Conservation (phyloP, 2,888 invertebrate genomes). For the Oeneis ivallda region DNA sequence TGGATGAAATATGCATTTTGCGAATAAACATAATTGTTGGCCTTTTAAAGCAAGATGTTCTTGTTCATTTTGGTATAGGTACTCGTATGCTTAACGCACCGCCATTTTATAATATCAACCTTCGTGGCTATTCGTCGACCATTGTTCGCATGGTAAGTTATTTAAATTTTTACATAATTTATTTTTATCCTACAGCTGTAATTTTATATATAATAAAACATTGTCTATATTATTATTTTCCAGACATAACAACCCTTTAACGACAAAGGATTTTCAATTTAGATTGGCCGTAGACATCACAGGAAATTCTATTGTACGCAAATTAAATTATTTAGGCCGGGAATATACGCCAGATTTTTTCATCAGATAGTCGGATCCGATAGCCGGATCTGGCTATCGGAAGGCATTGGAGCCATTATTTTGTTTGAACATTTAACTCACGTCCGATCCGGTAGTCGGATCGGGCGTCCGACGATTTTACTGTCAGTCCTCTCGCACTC, state of each 20-base stretch:
- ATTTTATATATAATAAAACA: conserved; percentile 19
- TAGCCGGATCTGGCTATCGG: too few relatives aligned
- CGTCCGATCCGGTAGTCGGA: too few relatives aligned
- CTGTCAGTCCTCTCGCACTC: too few relatives aligned
- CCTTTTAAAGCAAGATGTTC: conserved; percentile 43
- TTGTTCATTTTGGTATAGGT: conserved; percentile 35
- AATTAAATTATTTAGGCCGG: too few relatives aligned
- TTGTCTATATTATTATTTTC: neutral
- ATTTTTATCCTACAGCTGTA: conserved; percentile 23
- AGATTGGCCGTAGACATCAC: too few relatives aligned
- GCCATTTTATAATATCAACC: conserved; percentile 36
- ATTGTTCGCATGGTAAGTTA: conserved; percentile 35
- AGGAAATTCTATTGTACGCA: too few relatives aligned
- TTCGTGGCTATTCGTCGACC: conserved; percentile 31
- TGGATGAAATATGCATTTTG: conserved; percentile 53
- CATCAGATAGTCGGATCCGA: too few relatives aligned
- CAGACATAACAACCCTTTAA: neutral
- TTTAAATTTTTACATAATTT: conserved; percentile 34
- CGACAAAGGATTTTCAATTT: too few relatives aligned
- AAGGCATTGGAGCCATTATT: too few relatives aligned
- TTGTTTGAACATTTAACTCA: too few relatives aligned
- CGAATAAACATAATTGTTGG: conserved; percentile 46
- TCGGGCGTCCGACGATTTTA: too few relatives aligned
- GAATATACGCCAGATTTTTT: too few relatives aligned
- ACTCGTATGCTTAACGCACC: conserved; percentile 24